These are phyloP conservation scores for Psix sp. DNA, from an alignment of 1,140 invertebrate species.

Conservation along the genomic window DNA sequence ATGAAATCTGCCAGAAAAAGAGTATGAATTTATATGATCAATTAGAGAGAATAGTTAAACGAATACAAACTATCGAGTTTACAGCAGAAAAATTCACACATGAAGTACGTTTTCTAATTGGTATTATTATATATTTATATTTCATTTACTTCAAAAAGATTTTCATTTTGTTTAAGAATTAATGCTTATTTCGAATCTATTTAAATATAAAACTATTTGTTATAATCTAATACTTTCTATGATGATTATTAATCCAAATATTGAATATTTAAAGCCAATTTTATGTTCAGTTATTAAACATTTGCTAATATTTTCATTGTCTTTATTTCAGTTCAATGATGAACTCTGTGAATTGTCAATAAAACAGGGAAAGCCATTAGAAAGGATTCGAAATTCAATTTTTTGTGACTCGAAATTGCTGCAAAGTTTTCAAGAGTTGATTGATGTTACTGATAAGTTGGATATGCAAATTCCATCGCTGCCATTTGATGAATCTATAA, in stretches of 20 bases:
- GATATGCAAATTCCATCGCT: slow-evolving; percentile 31
- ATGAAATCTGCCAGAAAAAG: slow-evolving; percentile 61
- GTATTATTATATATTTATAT: slow-evolving; percentile 1
- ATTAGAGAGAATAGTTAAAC: slow-evolving; percentile 31
- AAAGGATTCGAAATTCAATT: slow-evolving; percentile 68
- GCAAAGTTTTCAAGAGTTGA: slow-evolving; percentile 53
- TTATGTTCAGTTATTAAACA: not conserved
- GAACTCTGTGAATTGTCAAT: slow-evolving; percentile 55
- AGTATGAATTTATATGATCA: slow-evolving; percentile 33
- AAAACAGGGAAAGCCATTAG: slow-evolving; percentile 63
- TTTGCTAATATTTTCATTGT: slow-evolving; percentile 17
- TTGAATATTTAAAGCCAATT: too few relatives aligned
- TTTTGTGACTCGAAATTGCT: slow-evolving; percentile 66
- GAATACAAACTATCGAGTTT: slow-evolving; percentile 7
- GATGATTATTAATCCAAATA: too few relatives aligned
- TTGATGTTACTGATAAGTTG: slow-evolving; percentile 32
- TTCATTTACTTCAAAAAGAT: not conserved
- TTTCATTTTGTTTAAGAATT: too few relatives aligned
- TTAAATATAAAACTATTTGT: too few relatives aligned
- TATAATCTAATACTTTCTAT: too few relatives aligned
- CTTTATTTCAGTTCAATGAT: slow-evolving; percentile 52
- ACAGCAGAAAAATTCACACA: slow-evolving; percentile 4
- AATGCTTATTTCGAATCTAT: not conserved
- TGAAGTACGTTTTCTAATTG: slow-evolving; percentile 20
- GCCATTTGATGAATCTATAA: slow-evolving; percentile 47